Evolutionary conservation across 2,888 invertebrate species (phyloP).

Genomic region (Drosophila setosimentum): DNA sequence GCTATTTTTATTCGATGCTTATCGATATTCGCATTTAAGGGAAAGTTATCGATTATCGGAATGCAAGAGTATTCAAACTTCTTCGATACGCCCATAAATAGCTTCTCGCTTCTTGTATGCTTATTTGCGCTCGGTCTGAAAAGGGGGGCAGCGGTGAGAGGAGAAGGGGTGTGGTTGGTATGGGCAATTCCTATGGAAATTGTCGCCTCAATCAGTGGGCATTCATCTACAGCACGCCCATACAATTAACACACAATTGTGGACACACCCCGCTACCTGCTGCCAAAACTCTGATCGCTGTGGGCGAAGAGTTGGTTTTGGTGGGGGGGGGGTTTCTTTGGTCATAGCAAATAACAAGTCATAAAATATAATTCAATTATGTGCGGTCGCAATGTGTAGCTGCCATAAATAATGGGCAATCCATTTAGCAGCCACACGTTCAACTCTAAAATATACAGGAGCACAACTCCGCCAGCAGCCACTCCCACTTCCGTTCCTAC

Average conservation of each 20-base stretch:
- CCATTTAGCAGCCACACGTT: constrained; percentile 40
- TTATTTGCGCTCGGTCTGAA: neutral
- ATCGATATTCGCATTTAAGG: neutral
- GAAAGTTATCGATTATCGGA: neutral
- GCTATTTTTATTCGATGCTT: neutral
- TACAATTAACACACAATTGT: constrained; percentile 69
- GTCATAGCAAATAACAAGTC: constrained; percentile 61
- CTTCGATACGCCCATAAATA: neutral
- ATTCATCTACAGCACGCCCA: constrained; percentile 80
- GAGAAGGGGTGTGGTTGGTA: neutral
- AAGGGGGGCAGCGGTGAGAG: neutral
- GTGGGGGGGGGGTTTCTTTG: neutral
- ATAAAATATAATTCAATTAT: constrained; percentile 72
- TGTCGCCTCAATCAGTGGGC: constrained; percentile 62
- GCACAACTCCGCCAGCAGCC: constrained; percentile 14
- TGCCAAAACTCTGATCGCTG: neutral
- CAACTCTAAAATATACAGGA: constrained; percentile 28
- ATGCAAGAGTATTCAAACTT: neutral
- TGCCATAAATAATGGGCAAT: constrained; percentile 73
- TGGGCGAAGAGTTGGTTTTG: constrained; percentile 4
- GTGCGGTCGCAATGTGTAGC: constrained; percentile 63
- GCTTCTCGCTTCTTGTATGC: neutral
- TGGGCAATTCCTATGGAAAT: constrained; percentile 34
- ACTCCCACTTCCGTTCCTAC: no score
- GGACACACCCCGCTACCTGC: constrained; percentile 45